phyloP scores from a whole-genome alignment of 2,113 vertebrate genomes.

The Actenoides hombroni region DNA sequence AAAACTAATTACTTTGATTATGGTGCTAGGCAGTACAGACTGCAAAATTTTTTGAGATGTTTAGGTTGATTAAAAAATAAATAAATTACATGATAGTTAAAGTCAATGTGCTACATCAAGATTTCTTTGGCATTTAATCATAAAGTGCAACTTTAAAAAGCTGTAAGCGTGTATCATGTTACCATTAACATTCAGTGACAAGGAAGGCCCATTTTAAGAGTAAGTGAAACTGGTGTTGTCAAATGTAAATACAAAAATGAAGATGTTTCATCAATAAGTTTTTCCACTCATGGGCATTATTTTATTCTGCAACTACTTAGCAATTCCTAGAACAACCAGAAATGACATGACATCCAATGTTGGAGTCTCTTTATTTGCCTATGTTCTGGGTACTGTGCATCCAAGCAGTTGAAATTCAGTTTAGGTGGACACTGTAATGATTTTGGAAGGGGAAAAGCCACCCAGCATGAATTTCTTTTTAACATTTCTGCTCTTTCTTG shows the following conservation, averaged over 20 bases:
- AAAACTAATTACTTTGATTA: constrained; percentile 37
- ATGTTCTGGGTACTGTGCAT: background rate
- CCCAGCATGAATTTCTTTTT: background rate
- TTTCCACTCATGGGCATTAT: background rate
- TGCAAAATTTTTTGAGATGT: background rate
- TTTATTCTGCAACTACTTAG: background rate
- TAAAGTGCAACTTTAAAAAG: background rate
- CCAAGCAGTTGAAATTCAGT: background rate
- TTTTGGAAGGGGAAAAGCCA: background rate
- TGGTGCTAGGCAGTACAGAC: background rate
- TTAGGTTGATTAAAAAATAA: background rate
- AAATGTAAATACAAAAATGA: background rate
- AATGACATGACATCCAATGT: background rate
- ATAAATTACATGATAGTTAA: background rate
- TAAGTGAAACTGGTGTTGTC: background rate
- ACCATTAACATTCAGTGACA: background rate
- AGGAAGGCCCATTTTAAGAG: background rate
- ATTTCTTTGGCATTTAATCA: background rate
- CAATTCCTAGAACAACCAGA: background rate
- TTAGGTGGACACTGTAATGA: background rate
- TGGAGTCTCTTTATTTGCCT: background rate
- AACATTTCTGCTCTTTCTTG: background rate
- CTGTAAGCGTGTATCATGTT: background rate
- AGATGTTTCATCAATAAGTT: background rate
- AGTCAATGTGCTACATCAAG: background rate